Percentiles rank a stretch among this genome's conserved stretches.
These are phyloP conservation scores for Chrysodeixis includens DNA, from an alignment of 2,888 invertebrate genomes.

Conservation along the genomic window DNA sequence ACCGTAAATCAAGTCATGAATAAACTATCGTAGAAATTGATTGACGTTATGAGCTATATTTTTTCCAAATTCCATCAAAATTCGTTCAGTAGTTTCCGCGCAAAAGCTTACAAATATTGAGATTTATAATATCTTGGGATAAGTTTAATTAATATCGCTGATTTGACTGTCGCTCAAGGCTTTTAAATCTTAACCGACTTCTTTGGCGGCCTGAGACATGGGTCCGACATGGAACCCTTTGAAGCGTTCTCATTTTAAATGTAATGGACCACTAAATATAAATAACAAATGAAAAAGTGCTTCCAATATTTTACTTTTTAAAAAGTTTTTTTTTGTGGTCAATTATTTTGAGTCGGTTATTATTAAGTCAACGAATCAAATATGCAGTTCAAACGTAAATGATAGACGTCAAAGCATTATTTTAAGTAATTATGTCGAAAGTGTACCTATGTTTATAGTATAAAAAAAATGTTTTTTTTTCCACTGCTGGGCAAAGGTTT, in stretches of 20 bases:
- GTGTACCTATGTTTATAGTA: too few species aligned
- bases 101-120: background rate
- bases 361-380: background rate
- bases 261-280: slow-evolving; percentile 2
- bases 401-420: background rate
- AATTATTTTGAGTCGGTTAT: background rate
- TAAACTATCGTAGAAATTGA: background rate
- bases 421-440: background rate
- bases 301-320: background rate
- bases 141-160: background rate
- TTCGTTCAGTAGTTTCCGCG: background rate
- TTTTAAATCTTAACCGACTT: background rate
- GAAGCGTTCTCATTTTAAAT: slow-evolving; percentile 1
- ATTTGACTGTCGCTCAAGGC: background rate
- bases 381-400: background rate
- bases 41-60: background rate
- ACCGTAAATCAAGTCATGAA: background rate
- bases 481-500: too few species aligned
- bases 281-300: background rate
- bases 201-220: background rate
- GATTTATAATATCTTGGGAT: background rate
- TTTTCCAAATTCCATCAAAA: background rate
- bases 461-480: too few species aligned
- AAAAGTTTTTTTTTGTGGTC: background rate
- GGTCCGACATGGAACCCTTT: slow-evolving; percentile 5